These are phyloP conservation scores for Tinea semifulvella DNA, from an alignment of 2,888 invertebrate species.

Conservation along the genomic window DNA sequence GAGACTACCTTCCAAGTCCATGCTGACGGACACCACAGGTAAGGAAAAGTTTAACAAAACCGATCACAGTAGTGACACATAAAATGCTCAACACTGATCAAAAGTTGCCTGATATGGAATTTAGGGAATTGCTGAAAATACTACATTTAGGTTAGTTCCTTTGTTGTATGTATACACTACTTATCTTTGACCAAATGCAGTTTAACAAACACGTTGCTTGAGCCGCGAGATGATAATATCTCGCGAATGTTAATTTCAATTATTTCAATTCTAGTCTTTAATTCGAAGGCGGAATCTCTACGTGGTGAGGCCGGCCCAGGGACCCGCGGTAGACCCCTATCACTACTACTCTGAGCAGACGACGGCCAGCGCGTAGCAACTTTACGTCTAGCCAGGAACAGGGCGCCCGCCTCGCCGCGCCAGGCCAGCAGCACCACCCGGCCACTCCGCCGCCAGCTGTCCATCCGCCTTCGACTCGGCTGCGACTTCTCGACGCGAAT, in stretches of 20 bases:
- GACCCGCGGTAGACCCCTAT: slow-evolving; percentile 66
- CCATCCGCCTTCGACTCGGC: slow-evolving; percentile 17
- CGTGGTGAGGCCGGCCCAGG: slow-evolving; percentile 68
- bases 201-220: no score
- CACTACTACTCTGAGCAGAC: slow-evolving; percentile 64
- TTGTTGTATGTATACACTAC: no score
- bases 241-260: slow-evolving; percentile 29
- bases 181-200: no score
- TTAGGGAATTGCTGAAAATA: no score
- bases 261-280: slow-evolving; percentile 64
- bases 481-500: slow-evolving; percentile 30
- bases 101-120: no score
- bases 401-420: slow-evolving; percentile 14
- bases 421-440: no score
- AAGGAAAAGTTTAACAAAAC: slow-evolving; percentile 7
- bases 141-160: no score
- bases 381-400: no score
- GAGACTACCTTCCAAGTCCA: slow-evolving; percentile 75
- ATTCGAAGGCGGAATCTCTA: slow-evolving; percentile 70
- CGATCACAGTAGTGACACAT: no score
- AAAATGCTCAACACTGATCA: no score
- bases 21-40: slow-evolving; percentile 73
- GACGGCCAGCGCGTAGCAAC: slow-evolving; percentile 25
- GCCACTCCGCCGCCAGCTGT: slow-evolving; percentile 19
- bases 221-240: neutral